phyloP scores from a whole-genome alignment of 2,113 vertebrate species.

The Monopterus albus region DNA sequence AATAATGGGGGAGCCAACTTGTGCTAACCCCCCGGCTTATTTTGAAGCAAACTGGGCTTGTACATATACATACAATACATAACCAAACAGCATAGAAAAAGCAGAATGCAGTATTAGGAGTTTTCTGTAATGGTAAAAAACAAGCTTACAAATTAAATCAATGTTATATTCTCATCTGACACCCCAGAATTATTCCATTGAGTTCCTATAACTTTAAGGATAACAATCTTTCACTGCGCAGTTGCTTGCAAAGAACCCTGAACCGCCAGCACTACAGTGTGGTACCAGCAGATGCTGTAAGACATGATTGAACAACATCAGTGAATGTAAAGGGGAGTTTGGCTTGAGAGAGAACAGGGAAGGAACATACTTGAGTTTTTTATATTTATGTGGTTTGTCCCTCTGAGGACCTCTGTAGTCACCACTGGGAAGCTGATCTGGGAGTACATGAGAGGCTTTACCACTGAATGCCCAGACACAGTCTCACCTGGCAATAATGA shows the following conservation, averaged over 20 bases:
- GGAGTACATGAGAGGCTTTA: no score
- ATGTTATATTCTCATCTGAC: slow-evolving; percentile 7
- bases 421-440: no score
- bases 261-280: slow-evolving; percentile 45
- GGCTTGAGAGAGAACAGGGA: slow-evolving; percentile 13
- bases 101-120: no score
- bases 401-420: no score
- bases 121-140: not conserved
- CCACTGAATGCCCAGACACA: no score
- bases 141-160: slow-evolving; percentile 2
- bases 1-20: no score
- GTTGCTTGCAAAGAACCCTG: slow-evolving; percentile 8
- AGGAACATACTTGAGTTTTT: not conserved
- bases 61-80: no score
- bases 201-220: slow-evolving; percentile 20
- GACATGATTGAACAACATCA: slow-evolving; percentile 28
- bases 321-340: slow-evolving; percentile 4
- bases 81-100: no score
- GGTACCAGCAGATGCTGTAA: slow-evolving; percentile 40
- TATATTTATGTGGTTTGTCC: no score
- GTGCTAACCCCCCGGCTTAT: no score
- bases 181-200: not conserved
- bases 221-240: slow-evolving; percentile 37
- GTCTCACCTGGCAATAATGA: no score
- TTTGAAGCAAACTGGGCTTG: no score